These are phyloP conservation scores for Drosophila nebulosa DNA, from an alignment of 1,140 invertebrate species.

Conservation along the genomic window DNA sequence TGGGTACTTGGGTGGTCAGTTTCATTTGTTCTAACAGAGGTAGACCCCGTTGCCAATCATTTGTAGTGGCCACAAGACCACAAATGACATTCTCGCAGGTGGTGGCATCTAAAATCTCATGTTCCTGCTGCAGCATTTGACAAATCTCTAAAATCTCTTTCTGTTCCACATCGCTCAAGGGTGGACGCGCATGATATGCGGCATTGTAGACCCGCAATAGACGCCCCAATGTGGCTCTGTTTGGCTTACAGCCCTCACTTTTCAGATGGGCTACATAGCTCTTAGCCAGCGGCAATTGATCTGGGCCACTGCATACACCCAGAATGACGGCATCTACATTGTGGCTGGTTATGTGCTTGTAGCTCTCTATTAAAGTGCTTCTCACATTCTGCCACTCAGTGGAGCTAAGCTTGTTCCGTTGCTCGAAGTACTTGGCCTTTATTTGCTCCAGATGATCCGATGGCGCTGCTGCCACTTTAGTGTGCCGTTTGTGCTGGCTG, in stretches of 20 bases:
- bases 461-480: slow-evolving; percentile 20
- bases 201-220: slow-evolving; percentile 83
- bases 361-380: slow-evolving; percentile 30
- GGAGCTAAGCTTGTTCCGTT: slow-evolving; percentile 21
- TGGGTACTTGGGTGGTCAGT: slow-evolving; percentile 77
- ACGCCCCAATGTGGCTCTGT: slow-evolving; percentile 82
- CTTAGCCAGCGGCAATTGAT: slow-evolving; percentile 82
- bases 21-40: slow-evolving; percentile 84
- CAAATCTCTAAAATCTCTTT: slow-evolving; percentile 83
- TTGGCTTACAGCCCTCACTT: slow-evolving; percentile 80
- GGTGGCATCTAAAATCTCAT: slow-evolving; percentile 83
- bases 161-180: slow-evolving; percentile 82
- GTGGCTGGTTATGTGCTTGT: slow-evolving; percentile 75
- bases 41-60: slow-evolving; percentile 84
- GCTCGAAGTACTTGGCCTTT: slow-evolving; percentile 39
- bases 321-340: slow-evolving; percentile 84
- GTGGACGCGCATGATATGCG: slow-evolving; percentile 57
- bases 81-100: slow-evolving; percentile 84
- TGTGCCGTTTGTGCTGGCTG: slow-evolving; percentile 50
- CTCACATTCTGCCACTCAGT: slow-evolving; percentile 56
- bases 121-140: slow-evolving; percentile 82
- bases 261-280: slow-evolving; percentile 83
- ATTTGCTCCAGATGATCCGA: slow-evolving; percentile 55
- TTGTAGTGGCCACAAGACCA: slow-evolving; percentile 84
- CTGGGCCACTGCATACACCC: slow-evolving; percentile 79